Conservation (phyloP, 37 sponge, comb jelly and placozoan species). For the Tethya wilhelma region DNA sequence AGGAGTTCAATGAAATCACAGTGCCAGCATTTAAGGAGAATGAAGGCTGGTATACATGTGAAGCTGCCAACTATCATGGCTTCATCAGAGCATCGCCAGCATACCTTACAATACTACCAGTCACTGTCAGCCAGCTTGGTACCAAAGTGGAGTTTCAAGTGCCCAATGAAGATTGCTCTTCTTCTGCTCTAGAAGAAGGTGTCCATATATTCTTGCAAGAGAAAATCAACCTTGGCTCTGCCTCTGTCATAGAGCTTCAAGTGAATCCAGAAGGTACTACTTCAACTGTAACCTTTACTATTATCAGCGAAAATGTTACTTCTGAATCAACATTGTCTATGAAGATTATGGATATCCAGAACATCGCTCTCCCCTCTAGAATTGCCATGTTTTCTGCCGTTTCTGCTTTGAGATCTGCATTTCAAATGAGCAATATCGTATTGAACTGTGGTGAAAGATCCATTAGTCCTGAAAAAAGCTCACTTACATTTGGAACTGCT, state of each 20-base stretch:
- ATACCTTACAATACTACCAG: slow-evolving; percentile 20
- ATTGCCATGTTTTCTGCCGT: neutral
- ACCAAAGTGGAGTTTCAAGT: neutral
- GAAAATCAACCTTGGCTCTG: neutral
- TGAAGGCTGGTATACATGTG: too few species aligned
- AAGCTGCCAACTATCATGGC: slow-evolving; percentile 17
- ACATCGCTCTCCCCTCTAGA: slow-evolving; percentile 1
- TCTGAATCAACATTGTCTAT: neutral
- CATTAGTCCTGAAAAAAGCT: neutral
- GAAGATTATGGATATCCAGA: slow-evolving; percentile 1
- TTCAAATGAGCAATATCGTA: neutral
- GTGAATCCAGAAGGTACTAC: neutral
- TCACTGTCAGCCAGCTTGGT: too few species aligned
- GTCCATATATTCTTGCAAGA: neutral
- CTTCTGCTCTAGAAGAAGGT: neutral
- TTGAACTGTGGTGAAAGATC: neutral
- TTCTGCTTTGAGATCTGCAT: neutral
- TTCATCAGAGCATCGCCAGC: slow-evolving; percentile 17
- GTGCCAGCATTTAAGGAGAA: slow-evolving; percentile 8
- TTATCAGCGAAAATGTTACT: slow-evolving; percentile 9
- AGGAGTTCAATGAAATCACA: slow-evolving; percentile 21
- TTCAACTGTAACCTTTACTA: neutral
- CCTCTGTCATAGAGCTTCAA: neutral
- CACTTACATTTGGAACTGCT: neutral
- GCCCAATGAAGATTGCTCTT: neutral